Evolutionary conservation across 2,888 invertebrate species (phyloP).

Genomic region (Julus scandinavius): DNA sequence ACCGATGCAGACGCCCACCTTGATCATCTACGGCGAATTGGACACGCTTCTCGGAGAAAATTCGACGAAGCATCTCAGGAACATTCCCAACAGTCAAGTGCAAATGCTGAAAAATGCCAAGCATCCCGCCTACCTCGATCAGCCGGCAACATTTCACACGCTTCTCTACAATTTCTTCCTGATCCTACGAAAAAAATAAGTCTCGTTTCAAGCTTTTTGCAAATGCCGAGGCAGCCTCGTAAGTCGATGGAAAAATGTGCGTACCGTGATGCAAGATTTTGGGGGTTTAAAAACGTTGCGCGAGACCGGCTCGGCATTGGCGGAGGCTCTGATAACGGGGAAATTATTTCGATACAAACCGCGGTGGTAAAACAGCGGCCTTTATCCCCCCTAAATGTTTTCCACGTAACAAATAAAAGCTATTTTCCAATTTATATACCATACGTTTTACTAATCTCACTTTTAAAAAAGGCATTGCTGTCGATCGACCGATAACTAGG

Average conservation of each 20-base stretch:
- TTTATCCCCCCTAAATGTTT: neutral
- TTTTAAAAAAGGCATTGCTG: neutral
- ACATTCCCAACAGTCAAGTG: slow-evolving; percentile 65
- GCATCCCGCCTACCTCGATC: slow-evolving; percentile 68
- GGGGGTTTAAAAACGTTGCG: too few species aligned
- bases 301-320: neutral
- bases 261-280: too few species aligned
- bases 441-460: neutral
- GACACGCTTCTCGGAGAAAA: slow-evolving; percentile 64
- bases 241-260: too few species aligned
- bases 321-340: neutral
- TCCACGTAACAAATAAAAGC: neutral
- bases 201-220: neutral
- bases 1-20: slow-evolving; percentile 66
- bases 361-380: neutral
- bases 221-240: neutral
- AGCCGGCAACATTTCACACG: slow-evolving; percentile 66
- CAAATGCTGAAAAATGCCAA: slow-evolving; percentile 65
- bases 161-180: slow-evolving; percentile 66
- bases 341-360: neutral
- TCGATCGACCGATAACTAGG: neutral
- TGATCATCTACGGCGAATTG: slow-evolving; percentile 68
- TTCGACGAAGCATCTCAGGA: slow-evolving; percentile 63
- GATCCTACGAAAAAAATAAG: slow-evolving; percentile 18
- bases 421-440: neutral